These are phyloP conservation scores for Molossus alvarezi DNA, from an alignment of 2,797 vertebrate genomes.

Conservation along the genomic window DNA sequence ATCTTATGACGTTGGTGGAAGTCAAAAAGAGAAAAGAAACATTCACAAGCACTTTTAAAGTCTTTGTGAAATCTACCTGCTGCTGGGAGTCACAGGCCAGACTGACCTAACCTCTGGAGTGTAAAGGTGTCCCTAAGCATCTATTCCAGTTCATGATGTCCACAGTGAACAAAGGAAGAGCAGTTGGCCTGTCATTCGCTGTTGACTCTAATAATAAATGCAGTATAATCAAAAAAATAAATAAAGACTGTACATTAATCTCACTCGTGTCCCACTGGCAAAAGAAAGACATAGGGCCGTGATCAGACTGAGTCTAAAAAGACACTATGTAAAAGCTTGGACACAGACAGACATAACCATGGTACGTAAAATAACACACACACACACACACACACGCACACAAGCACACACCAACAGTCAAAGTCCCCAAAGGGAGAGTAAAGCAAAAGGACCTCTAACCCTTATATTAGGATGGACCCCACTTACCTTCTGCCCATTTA, in stretches of 20 bases:
- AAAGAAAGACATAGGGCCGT: constrained; percentile 26
- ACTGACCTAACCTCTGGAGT: neutral
- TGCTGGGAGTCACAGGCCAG: constrained; percentile 49
- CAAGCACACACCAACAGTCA: neutral
- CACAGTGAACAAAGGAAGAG: neutral
- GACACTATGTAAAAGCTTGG: neutral
- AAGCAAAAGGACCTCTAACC: neutral
- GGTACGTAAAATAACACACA: neutral
- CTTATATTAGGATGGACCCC: neutral
- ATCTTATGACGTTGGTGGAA: constrained; percentile 7
- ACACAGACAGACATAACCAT: neutral
- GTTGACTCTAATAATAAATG: constrained; percentile 71
- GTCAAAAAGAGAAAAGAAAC: constrained; percentile 55
- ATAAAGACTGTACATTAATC: constrained; percentile 23
- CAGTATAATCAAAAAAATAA: constrained; percentile 44
- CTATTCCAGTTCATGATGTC: neutral
- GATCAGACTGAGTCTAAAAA: neutral
- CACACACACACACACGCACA: neutral
- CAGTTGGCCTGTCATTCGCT: constrained; percentile 37
- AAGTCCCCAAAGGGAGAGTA: neutral
- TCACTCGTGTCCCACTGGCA: neutral
- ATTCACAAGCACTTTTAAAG: neutral
- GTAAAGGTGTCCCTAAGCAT: neutral
- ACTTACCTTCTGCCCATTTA: neutral
- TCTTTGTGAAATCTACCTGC: neutral